A percentile compares a stretch with the other conserved stretches of the same genome.
Conservation (phyloP, 2,888 invertebrate genomes). For the Apodemia duryi region DNA sequence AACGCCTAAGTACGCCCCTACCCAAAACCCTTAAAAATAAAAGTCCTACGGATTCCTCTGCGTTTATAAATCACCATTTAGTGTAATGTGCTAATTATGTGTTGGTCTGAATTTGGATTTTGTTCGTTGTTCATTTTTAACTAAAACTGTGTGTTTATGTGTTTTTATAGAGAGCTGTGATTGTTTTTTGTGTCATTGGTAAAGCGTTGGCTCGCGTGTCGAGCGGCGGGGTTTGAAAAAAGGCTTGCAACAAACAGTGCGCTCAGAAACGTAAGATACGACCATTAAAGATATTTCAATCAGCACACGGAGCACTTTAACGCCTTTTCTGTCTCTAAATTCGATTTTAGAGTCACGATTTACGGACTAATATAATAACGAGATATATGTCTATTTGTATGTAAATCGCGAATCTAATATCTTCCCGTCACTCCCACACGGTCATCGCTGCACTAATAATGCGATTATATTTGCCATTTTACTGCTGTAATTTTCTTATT, state of each 20-base stretch:
- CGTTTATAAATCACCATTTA: constrained; percentile 52
- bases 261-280: constrained; percentile 40
- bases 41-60: constrained; percentile 65
- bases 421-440: constrained; percentile 40
- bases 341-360: constrained; percentile 23
- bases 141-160: constrained; percentile 78
- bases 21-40: constrained; percentile 27
- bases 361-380: constrained; percentile 11
- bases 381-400: constrained; percentile 7
- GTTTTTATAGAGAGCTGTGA: constrained; percentile 64
- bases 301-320: constrained; percentile 18
- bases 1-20: constrained; percentile 42
- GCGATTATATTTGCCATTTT: constrained; percentile 6
- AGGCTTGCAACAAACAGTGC: constrained; percentile 32
- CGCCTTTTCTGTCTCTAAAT: constrained; percentile 7
- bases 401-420: constrained; percentile 24
- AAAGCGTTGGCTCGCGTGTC: constrained; percentile 52
- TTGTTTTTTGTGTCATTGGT: constrained; percentile 58
- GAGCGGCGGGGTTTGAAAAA: constrained; percentile 43
- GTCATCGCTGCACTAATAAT: constrained; percentile 37
- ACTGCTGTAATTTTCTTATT: no score
- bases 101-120: constrained; percentile 76
- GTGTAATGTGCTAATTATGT: constrained; percentile 78
- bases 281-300: constrained; percentile 10
- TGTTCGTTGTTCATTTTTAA: constrained; percentile 76